Conservation (phyloP, 2,888 invertebrate species). For the Amiota mariae region DNA sequence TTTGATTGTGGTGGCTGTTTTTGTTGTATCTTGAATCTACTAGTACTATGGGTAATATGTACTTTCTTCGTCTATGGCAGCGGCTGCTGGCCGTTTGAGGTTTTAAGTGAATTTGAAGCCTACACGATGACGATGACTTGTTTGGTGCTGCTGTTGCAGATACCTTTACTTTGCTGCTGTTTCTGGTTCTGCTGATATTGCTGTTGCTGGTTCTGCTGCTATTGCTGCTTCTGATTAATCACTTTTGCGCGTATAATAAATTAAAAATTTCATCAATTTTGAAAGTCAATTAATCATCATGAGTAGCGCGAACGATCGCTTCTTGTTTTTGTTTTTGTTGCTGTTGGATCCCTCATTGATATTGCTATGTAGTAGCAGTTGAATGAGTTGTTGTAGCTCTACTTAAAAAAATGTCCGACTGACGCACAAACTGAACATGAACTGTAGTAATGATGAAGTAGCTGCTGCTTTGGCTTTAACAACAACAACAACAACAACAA, state of each 20-base stretch:
- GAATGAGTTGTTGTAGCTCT: not conserved
- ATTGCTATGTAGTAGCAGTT: slow-evolving; percentile 2
- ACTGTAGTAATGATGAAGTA: slow-evolving; percentile 65
- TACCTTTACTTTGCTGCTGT: not conserved
- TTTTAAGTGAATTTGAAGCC: slow-evolving; percentile 26
- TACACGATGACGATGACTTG: slow-evolving; percentile 7
- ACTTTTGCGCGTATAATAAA: slow-evolving; percentile 72
- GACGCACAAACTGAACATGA: slow-evolving; percentile 52
- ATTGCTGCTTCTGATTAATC: slow-evolving; percentile 69
- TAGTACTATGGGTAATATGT: not conserved
- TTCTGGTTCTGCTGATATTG: not conserved
- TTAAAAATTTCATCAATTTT: slow-evolving; percentile 74
- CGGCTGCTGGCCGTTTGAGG: not conserved
- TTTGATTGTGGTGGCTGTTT: slow-evolving; percentile 5
- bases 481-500: not conserved
- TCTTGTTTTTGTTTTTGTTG: slow-evolving; percentile 53
- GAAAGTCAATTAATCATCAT: slow-evolving; percentile 74
- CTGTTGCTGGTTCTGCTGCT: slow-evolving; percentile 22
- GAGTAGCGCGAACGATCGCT: slow-evolving; percentile 49
- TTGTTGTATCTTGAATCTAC: not conserved
- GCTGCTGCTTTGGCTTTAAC: slow-evolving; percentile 47
- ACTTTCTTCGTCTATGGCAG: slow-evolving; percentile 8
- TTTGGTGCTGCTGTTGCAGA: slow-evolving; percentile 3
- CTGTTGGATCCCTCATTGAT: slow-evolving; percentile 37
- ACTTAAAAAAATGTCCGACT: slow-evolving; percentile 59